phyloP scores from a whole-genome alignment of 2,113 vertebrate genomes.

The Ciconia boyciana region DNA sequence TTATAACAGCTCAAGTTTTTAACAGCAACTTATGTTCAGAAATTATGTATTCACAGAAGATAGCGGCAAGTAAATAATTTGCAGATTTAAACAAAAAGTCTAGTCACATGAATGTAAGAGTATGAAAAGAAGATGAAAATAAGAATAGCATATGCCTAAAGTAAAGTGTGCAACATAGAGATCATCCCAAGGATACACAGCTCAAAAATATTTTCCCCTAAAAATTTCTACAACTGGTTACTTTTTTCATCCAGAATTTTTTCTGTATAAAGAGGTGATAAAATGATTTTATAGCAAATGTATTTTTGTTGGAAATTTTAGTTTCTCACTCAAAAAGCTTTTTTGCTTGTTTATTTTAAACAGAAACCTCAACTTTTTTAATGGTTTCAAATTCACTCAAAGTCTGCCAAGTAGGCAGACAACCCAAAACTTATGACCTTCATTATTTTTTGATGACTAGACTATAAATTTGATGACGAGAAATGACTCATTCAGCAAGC shows the following conservation, averaged over 20 bases:
- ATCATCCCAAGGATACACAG: neutral
- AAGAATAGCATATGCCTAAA: neutral
- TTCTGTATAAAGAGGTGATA: fast-evolving
- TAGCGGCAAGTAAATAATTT: fast-evolving
- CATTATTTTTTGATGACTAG: neutral
- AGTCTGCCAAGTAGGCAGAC: neutral
- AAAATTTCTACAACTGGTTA: neutral
- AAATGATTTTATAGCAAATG: neutral
- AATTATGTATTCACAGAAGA: fast-evolving
- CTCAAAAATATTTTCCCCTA: neutral
- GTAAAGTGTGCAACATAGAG: neutral
- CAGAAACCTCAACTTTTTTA: neutral
- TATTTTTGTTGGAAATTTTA: neutral
- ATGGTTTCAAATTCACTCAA: neutral
- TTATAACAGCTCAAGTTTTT: neutral
- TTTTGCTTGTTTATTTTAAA: neutral
- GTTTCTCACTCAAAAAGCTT: neutral
- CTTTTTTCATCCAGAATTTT: neutral
- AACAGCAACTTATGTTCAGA: neutral
- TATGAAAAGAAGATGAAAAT: neutral
- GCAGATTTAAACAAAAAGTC: neutral
- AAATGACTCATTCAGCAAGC: constrained; percentile 21
- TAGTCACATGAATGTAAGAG: neutral
- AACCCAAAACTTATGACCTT: neutral
- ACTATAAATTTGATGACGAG: neutral